Conservation (phyloP, 1,140 invertebrate genomes). For the Caenorhabditis tropicalis region DNA sequence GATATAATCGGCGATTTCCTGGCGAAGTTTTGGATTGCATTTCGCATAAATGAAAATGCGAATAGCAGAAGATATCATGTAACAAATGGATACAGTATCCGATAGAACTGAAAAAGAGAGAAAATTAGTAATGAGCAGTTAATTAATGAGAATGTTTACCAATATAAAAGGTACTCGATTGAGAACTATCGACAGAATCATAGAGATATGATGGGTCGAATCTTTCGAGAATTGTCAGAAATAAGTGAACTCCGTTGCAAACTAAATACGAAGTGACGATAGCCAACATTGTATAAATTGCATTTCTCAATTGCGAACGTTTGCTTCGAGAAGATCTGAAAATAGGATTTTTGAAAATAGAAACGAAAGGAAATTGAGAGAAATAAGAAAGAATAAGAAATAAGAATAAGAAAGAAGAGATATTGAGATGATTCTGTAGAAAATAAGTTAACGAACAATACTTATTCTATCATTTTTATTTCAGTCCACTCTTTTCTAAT, state of each 20-base stretch:
- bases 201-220: constrained; percentile 36
- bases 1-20: constrained; percentile 50
- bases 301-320: constrained; percentile 47
- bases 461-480: too few relatives aligned
- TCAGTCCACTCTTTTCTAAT: too few relatives aligned
- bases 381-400: background rate
- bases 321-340: constrained; percentile 50
- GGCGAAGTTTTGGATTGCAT: constrained; percentile 55
- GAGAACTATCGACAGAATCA: constrained; percentile 26
- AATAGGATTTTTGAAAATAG: background rate
- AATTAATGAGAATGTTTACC: too few relatives aligned
- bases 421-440: background rate
- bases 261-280: constrained; percentile 55
- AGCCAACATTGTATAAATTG: constrained; percentile 52
- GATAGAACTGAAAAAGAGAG: constrained; percentile 42
- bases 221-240: constrained; percentile 39
- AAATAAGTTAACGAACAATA: too few relatives aligned
- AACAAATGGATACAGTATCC: constrained; percentile 51
- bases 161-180: constrained; percentile 52
- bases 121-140: too few relatives aligned
- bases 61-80: constrained; percentile 52
- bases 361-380: background rate
- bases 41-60: constrained; percentile 54
- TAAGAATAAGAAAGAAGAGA: background rate
- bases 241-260: constrained; percentile 51